Base-by-base conservation (phyloP, 2,888 invertebrate genomes). In the Nomada hirtipes region DNA sequence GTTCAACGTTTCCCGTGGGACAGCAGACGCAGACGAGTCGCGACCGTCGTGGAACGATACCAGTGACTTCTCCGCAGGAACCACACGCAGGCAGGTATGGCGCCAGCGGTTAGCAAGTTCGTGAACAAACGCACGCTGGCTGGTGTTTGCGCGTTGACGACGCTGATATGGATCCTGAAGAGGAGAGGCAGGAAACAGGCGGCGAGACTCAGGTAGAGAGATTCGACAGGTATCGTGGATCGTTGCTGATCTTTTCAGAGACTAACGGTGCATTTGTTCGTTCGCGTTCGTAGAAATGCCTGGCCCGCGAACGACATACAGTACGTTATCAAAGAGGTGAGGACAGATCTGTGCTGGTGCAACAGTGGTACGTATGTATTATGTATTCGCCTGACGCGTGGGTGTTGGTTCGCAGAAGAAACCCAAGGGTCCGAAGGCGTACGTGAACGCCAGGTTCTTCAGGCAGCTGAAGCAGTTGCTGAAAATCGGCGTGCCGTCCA, bases 61-160 rank as follows among this genome's bases (percentile, higher is more conserved):
- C 57, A 53, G 82, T 82, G 18, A 60, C 15, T n/a, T 47, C n/a
- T 57, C 52, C 0, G 18, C 13, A 20, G 44, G 15, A 10, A 18
- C 52, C 36, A 20, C 4, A n/a, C 15, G n/a, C 3, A 42, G 15
- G 9, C 7, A 9, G 86, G 76, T 79, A 97, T 97, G 97, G 97
- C 97, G 89, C 97, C 97, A 88, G 95, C 95, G 92, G 95, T 97
- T 86, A 97, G 97, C 94, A 97, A 97, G 95, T 94, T 96, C 91
- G 95, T 96, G 85, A 96, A 96, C 88, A 95, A 95, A 94, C 96
- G 95, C 92, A 95, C 96, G 93, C 95, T 95, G 89, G 95, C 96
- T 84, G 96, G 96, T 82, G 94, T 96, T 78, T 96, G 96, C 87
- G 96, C 96, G 77, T 94, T 96, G 55, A 87, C 91, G n/a, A 89